Evolutionary conservation across 2,888 invertebrate genomes (phyloP).

Genomic region (Adineta ricciae): DNA sequence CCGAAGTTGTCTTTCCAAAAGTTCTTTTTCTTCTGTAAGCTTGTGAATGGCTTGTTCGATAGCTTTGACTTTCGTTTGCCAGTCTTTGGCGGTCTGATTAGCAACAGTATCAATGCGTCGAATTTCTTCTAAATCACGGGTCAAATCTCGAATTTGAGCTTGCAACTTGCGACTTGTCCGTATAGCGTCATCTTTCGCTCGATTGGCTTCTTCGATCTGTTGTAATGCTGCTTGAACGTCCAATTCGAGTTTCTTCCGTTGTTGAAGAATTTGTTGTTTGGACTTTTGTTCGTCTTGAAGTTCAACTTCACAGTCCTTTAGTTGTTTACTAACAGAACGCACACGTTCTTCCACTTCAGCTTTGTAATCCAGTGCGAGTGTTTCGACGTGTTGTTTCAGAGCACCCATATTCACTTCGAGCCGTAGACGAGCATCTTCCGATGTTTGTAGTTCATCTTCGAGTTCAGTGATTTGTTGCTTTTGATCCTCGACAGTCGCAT

Average conservation of each 20-base stretch:
- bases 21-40: constrained; percentile 58
- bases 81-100: constrained; percentile 58
- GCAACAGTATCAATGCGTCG: background rate
- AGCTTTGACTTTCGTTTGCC: constrained; percentile 73
- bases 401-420: constrained; percentile 98
- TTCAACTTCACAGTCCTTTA: constrained; percentile 83
- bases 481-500: constrained; percentile 69
- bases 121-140: background rate
- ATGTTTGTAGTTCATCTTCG: constrained; percentile 63
- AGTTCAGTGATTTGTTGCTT: constrained; percentile 67
- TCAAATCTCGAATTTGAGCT: background rate
- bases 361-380: constrained; percentile 79
- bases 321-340: constrained; percentile 77
- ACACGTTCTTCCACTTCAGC: constrained; percentile 87
- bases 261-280: constrained; percentile 71
- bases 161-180: background rate
- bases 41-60: constrained; percentile 81
- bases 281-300: constrained; percentile 92
- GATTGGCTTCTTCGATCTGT: constrained; percentile 60
- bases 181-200: constrained; percentile 62
- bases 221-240: constrained; percentile 78
- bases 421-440: constrained; percentile 89
- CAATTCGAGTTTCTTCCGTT: constrained; percentile 82
- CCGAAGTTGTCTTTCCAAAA: background rate
- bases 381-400: constrained; percentile 79